A percentile compares a stretch with the other conserved stretches of the same genome.
These are phyloP conservation scores for Serrognathus titanus DNA, from an alignment of 2,888 invertebrate species.

Conservation along the genomic window DNA sequence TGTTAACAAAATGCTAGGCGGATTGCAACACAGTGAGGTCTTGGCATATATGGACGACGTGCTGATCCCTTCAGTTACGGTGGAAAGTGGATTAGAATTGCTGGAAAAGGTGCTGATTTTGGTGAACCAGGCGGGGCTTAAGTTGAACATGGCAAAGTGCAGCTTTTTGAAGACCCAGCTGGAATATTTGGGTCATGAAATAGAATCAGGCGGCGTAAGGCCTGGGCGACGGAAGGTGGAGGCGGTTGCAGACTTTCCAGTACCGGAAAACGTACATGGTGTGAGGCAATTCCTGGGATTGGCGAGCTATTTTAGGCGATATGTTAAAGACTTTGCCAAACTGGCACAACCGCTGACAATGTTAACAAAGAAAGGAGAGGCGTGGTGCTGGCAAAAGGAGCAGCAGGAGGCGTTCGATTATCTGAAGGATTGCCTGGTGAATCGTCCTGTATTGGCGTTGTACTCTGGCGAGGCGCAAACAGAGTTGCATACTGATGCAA, in stretches of 20 bases:
- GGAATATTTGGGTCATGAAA: conserved; percentile 1
- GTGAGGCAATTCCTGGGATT: conserved; percentile 5
- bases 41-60: conserved; percentile 18
- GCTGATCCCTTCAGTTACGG: conserved; percentile 20
- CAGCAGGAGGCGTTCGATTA: conserved; percentile 19
- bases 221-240: background rate
- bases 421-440: conserved; percentile 19
- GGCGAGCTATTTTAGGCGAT: conserved; percentile 8
- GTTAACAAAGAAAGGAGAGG: conserved; percentile 6
- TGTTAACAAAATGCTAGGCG: conserved; percentile 26
- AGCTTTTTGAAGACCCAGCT: conserved; percentile 30
- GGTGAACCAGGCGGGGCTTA: conserved; percentile 28
- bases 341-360: conserved; percentile 36
- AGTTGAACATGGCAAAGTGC: conserved; percentile 39
- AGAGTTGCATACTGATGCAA: conserved; percentile 31
- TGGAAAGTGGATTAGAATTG: conserved; percentile 28
- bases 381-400: conserved; percentile 18
- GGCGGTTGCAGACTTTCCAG: background rate
- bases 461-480: conserved; percentile 15
- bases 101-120: conserved; percentile 29
- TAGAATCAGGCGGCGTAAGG: background rate
- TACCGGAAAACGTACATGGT: background rate
- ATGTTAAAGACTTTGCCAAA: conserved; percentile 3
- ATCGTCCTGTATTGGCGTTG: conserved; percentile 22
- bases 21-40: conserved; percentile 13